Evolutionary conservation across 1,140 invertebrate species (phyloP), one percentile per base, ranked within the genome.

Genomic region (Orchesella cincta): DNA sequence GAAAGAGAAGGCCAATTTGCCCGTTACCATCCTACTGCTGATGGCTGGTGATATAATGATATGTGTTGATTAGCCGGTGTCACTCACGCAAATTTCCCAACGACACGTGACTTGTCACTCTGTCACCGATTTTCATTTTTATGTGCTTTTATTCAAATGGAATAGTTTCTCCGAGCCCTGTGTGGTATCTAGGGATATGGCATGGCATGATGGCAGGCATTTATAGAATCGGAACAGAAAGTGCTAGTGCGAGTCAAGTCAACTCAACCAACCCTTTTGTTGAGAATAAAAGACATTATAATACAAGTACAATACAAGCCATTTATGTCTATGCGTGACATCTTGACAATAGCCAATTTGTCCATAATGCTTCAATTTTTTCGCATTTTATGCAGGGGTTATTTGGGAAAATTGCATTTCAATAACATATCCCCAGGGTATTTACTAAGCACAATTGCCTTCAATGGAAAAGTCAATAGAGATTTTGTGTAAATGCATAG

Each of bases 41-140:
- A 14, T 57, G 23, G n/a, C n/a, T n/a, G n/a, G n/a, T 20, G 20
- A 14, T 57, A 57, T n/a, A 57, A n/a, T 57, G 3, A 14, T n/a
- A 57, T 57, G 23, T 57, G 74, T 74, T 46, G 52, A 80, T 80
- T 76, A 76, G 74, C 76, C 28, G 36, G 74, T 78, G 76, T 74
- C 73, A 78, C 62, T 76, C 31, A 26, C 72, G 51, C 70, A 73
- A 31, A 29, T 67, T 57, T 67, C 62, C 62, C 62, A 67, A 67
- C 26, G 31, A 67, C 62, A 67, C 62, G 62, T 67, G 62, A 33
- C 62, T 14, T 67, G 62, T 33, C 62, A 67, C 23, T 29, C 62
- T 67, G 62, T 67, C 62, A 67, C 62, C 26, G 31, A 31, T 67
- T 67, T 29, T 31, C 5, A 8, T 29, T 31, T 67, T 57, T 26